Conservation (phyloP, 2,888 invertebrate species). For the Rhogogaster chlorosoma region DNA sequence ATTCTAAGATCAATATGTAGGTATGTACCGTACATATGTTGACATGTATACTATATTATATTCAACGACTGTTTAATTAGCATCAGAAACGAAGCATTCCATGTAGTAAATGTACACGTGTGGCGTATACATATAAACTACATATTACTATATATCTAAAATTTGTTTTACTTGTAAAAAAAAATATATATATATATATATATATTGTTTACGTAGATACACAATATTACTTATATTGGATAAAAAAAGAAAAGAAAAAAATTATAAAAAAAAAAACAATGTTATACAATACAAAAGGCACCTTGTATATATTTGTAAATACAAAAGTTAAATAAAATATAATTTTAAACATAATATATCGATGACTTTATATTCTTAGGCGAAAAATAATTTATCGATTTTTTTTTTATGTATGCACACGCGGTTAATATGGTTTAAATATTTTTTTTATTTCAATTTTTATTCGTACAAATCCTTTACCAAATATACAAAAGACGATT, state of each 20-base stretch:
- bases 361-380: no score
- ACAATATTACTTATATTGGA: background rate
- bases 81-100: slow-evolving; percentile 5
- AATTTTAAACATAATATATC: background rate
- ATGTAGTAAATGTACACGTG: background rate
- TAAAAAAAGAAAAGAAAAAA: background rate
- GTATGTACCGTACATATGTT: background rate
- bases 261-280: background rate
- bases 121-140: background rate
- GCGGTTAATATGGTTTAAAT: no score
- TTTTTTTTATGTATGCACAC: background rate
- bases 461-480: slow-evolving; percentile 43
- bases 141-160: background rate
- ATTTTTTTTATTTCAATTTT: slow-evolving; percentile 25
- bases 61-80: background rate
- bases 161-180: background rate
- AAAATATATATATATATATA: no score
- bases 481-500: slow-evolving; percentile 41
- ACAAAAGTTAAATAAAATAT: slow-evolving; percentile 54
- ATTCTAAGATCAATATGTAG: background rate
- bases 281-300: slow-evolving; percentile 25
- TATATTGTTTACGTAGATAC: background rate
- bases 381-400: background rate
- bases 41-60: slow-evolving; percentile 8
- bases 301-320: slow-evolving; percentile 61